These are phyloP conservation scores for Petrocephalus zakoni DNA, from an alignment of 2,113 vertebrate species.

Conservation along the genomic window DNA sequence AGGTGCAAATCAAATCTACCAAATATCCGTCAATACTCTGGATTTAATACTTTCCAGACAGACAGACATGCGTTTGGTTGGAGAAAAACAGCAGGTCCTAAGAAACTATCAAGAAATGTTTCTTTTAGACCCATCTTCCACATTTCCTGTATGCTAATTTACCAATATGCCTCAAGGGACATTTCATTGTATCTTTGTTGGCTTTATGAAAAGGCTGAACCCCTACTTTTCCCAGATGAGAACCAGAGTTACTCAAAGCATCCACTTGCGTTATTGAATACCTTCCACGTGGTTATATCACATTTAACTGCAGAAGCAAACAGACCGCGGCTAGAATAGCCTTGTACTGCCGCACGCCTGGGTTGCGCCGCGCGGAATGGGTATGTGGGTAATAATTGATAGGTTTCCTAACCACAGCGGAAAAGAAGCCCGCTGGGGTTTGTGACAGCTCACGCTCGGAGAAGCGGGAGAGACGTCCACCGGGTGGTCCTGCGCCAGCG, in stretches of 20 bases:
- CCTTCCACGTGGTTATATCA: not conserved
- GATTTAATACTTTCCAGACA: not conserved
- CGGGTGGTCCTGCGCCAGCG: not conserved
- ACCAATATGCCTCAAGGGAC: not conserved
- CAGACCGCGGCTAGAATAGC: not conserved
- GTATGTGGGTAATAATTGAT: conserved; percentile 65
- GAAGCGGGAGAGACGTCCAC: not conserved
- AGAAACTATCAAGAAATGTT: not conserved
- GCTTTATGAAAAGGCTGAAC: not conserved
- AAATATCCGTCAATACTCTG: not conserved
- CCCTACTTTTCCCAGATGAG: not conserved
- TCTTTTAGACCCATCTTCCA: not conserved
- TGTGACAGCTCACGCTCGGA: conserved; percentile 19
- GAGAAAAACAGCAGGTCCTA: not conserved
- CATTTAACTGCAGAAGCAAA: not conserved
- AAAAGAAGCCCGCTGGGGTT: conserved; percentile 41
- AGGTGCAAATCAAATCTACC: not conserved
- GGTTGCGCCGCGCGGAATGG: conserved; percentile 48
- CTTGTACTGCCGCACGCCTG: conserved; percentile 28
- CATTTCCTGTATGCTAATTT: not conserved
- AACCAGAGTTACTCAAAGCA: not conserved
- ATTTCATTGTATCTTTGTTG: not conserved
- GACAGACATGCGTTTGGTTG: not conserved
- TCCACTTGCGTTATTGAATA: not conserved
- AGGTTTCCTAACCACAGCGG: conserved; percentile 40